Conservation (phyloP, 2,797 vertebrate species). For the Fundulus diaphanus region DNA sequence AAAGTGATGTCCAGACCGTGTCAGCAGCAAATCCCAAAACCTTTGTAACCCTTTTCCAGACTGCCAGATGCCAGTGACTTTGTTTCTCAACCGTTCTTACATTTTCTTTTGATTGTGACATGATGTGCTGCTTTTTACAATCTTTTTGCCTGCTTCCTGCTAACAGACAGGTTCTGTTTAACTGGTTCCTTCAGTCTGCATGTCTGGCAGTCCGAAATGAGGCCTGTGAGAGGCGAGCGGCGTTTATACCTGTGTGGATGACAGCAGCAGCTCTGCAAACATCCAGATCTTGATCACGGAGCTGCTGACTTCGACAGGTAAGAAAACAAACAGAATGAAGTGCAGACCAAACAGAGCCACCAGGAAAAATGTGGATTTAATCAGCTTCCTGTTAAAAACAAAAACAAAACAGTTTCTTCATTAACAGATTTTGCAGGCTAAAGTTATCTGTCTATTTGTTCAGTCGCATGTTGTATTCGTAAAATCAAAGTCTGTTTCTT, state of each 20-base stretch:
- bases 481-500: no score
- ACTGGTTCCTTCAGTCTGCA: background rate
- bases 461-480: no score
- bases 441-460: background rate
- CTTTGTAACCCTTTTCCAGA: no score
- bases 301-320: constrained; percentile 82
- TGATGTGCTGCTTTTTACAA: background rate
- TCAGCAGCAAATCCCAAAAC: background rate
- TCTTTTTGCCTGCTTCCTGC: background rate
- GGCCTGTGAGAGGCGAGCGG: background rate
- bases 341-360: constrained; percentile 93
- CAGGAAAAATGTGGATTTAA: constrained; percentile 92
- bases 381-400: constrained; percentile 84
- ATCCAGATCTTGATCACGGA: constrained; percentile 86
- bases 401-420: background rate
- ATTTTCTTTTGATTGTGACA: background rate
- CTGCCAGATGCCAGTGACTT: no score
- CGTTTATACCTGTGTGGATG: constrained; percentile 92
- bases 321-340: constrained; percentile 91
- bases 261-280: constrained; percentile 89
- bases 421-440: background rate
- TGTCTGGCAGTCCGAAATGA: background rate
- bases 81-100: no score
- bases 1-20: background rate
- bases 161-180: background rate